phyloP scores from a whole-genome alignment of 2,888 invertebrate species.

The Silvanus unidentatus region DNA sequence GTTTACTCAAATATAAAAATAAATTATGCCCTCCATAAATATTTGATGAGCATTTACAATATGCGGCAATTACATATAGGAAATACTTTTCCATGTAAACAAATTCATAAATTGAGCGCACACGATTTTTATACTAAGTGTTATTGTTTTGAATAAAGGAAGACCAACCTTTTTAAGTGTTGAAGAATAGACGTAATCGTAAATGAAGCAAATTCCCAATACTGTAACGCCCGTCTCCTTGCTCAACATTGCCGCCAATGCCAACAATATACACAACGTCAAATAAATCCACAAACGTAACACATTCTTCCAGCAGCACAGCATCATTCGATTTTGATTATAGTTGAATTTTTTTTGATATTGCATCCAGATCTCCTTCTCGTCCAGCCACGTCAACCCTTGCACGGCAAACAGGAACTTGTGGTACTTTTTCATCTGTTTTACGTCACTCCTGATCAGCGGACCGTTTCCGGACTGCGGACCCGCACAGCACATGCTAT shows the following conservation, averaged over 20 bases:
- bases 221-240: conserved; percentile 95
- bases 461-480: too few relatives aligned
- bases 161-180: conserved; percentile 32
- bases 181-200: conserved; percentile 66
- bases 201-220: conserved; percentile 81
- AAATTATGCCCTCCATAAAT: too few relatives aligned
- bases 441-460: conserved; percentile 18
- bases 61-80: too few relatives aligned
- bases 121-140: too few relatives aligned
- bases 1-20: too few relatives aligned
- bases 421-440: conserved; percentile 37
- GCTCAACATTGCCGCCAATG: conserved; percentile 78
- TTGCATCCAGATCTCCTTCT: conserved; percentile 7
- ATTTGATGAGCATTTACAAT: too few relatives aligned
- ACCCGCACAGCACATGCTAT: conserved; percentile 41
- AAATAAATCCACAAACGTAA: conserved; percentile 55
- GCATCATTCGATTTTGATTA: conserved; percentile 5
- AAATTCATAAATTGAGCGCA: too few relatives aligned
- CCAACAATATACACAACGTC: conserved; percentile 52
- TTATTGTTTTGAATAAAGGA: too few relatives aligned
- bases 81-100: too few relatives aligned
- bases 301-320: conserved; percentile 36
- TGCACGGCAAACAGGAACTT: conserved; percentile 36
- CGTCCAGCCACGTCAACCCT: conserved; percentile 37
- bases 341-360: not conserved